Conservation (phyloP, 2,113 vertebrate species). For the Propithecus coquereli region DNA sequence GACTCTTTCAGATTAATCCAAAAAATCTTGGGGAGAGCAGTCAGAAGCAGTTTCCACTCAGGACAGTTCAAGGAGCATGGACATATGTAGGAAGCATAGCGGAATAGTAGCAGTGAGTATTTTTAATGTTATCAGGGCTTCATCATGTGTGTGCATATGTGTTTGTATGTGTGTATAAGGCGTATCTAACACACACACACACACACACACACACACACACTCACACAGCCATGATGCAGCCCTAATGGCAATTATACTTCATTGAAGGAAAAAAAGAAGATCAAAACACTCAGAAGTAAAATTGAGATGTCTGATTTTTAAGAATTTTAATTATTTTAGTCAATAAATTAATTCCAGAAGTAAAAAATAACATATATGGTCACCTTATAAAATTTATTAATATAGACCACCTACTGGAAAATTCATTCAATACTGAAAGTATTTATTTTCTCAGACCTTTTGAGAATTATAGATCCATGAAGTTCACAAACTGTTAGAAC, state of each 20-base stretch:
- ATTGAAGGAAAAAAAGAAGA: neutral
- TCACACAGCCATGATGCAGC: neutral
- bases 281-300: neutral
- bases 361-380: neutral
- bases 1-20: neutral
- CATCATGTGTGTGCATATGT: neutral
- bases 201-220: neutral
- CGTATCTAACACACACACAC: too few species aligned
- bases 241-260: neutral
- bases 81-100: neutral
- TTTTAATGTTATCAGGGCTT: neutral
- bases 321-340: neutral
- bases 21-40: neutral
- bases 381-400: neutral
- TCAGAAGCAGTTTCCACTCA: neutral
- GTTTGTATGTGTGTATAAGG: rapidly evolving
- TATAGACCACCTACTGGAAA: neutral
- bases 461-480: neutral
- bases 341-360: neutral
- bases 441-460: neutral
- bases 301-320: neutral
- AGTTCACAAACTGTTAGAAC: neutral
- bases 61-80: neutral
- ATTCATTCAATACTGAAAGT: neutral
- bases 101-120: neutral